These are phyloP conservation scores for Puntigrus tetrazona DNA, from an alignment of 2,113 vertebrate species.

Conservation along the genomic window DNA sequence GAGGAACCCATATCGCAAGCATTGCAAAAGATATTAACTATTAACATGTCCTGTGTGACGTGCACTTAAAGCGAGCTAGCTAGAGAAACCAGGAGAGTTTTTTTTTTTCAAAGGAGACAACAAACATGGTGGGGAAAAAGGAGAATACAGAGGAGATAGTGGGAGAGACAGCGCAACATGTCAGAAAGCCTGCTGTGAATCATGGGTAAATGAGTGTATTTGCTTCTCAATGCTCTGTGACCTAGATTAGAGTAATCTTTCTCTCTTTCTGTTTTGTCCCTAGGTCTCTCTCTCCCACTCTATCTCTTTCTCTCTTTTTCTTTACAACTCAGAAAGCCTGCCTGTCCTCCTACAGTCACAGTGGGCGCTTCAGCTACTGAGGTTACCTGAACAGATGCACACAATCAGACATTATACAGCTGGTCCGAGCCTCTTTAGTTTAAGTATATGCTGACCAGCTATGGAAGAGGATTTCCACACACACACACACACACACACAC, in stretches of 20 bases:
- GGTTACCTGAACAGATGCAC: slow-evolving; percentile 30
- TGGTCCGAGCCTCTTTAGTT: slow-evolving; percentile 23
- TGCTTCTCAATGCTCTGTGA: slow-evolving; percentile 76
- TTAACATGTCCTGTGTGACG: slow-evolving; percentile 30
- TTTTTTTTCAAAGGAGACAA: not conserved
- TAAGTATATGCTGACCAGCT: slow-evolving; percentile 20
- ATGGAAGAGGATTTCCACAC: slow-evolving; percentile 38
- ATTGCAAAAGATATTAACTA: slow-evolving; percentile 41
- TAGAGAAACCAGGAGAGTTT: not conserved
- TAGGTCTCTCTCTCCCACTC: slow-evolving; percentile 35
- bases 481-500: not conserved
- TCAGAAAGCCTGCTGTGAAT: slow-evolving; percentile 63
- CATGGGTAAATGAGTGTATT: slow-evolving; percentile 70
- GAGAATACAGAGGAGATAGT: slow-evolving; percentile 14
- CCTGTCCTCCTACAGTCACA: slow-evolving; percentile 40
- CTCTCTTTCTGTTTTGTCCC: slow-evolving; percentile 44
- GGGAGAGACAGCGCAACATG: slow-evolving; percentile 46
- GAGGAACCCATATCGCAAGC: slow-evolving; percentile 29
- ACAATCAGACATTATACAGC: slow-evolving; percentile 24
- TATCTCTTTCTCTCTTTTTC: slow-evolving; percentile 32
- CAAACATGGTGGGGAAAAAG: not conserved
- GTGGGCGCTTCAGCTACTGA: slow-evolving; percentile 21
- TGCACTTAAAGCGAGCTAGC: not conserved
- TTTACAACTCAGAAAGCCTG: slow-evolving; percentile 13
- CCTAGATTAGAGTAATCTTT: slow-evolving; percentile 78